A percentile compares a stretch with the other conserved stretches of the same genome.
These are phyloP conservation scores for Micropterix aruncella DNA, from an alignment of 2,888 invertebrate species.

Conservation along the genomic window DNA sequence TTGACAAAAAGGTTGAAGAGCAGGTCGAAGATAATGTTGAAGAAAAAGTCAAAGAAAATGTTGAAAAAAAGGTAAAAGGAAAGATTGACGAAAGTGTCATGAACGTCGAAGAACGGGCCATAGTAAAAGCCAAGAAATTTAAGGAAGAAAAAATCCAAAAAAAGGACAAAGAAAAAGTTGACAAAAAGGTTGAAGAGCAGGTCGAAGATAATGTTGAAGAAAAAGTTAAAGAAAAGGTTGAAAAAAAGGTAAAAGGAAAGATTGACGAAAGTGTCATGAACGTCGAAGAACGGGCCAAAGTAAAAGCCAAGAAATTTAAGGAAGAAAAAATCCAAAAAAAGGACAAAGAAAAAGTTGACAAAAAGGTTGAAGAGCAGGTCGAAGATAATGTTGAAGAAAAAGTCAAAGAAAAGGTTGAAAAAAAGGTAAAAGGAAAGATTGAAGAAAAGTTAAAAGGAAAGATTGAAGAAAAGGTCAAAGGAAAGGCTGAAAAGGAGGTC, in stretches of 20 bases:
- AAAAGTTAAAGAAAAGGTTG: too few species aligned
- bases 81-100: too few species aligned
- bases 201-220: slow-evolving; percentile 2
- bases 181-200: slow-evolving; percentile 1
- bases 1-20: slow-evolving; percentile 1
- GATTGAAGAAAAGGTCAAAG: too few species aligned
- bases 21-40: slow-evolving; percentile 2
- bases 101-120: too few species aligned
- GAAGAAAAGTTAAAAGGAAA: too few species aligned
- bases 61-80: too few species aligned
- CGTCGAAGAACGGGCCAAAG: too few species aligned
- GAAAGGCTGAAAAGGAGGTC: slow-evolving; percentile 2
- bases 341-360: slow-evolving; percentile 1
- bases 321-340: slow-evolving; percentile 2
- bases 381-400: slow-evolving; percentile 3
- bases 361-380: slow-evolving; percentile 1
- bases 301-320: slow-evolving; percentile 2
- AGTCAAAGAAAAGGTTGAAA: too few species aligned
- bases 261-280: too few species aligned
- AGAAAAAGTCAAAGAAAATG: too few species aligned
- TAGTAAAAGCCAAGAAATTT: slow-evolving; percentile 2
- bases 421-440: too few species aligned
- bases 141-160: slow-evolving; percentile 2
- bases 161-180: slow-evolving; percentile 2
- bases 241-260: too few species aligned